A percentile compares a stretch with the other conserved stretches of the same genome.
Evolutionary conservation across 1,140 invertebrate species (phyloP).

Genomic region (Diachasma alloeum): DNA sequence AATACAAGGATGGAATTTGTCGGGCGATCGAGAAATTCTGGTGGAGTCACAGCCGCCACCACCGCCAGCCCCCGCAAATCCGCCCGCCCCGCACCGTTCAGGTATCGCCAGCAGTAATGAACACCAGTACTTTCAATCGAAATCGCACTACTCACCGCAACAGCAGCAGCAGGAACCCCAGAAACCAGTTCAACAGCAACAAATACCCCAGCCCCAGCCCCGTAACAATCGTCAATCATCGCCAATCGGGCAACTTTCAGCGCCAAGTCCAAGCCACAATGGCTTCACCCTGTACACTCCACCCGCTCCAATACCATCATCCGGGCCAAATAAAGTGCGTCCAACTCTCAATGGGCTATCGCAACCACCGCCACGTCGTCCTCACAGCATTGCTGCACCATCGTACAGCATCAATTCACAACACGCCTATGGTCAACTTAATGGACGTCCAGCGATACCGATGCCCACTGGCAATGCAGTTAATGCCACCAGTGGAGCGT

Average conservation of each 20-base stretch:
- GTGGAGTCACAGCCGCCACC: conserved; percentile 57
- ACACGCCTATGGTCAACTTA: conserved; percentile 40
- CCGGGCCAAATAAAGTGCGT: conserved; percentile 63
- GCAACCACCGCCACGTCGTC: conserved; percentile 63
- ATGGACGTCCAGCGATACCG: conserved; percentile 40
- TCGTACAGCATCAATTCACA: conserved; percentile 45
- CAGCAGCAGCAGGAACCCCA: conserved; percentile 33
- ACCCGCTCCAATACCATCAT: conserved; percentile 64
- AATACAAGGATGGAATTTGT: conserved; percentile 50
- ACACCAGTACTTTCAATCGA: conserved; percentile 34
- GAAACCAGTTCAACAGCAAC: conserved; percentile 19
- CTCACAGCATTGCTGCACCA: conserved; percentile 62
- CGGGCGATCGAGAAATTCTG: conserved; percentile 55
- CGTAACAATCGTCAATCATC: conserved; percentile 44
- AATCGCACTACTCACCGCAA: conserved; percentile 25
- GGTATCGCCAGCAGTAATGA: conserved; percentile 34
- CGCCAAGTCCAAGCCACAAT: conserved; percentile 59
- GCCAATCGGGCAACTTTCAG: conserved; percentile 44
- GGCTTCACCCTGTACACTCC: conserved; percentile 69
- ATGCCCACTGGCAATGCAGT: conserved; percentile 25
- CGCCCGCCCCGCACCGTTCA: conserved; percentile 35
- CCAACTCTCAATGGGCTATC: conserved; percentile 59
- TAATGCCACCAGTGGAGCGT: conserved; percentile 30
- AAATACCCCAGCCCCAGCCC: conserved; percentile 30
- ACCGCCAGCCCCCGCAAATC: conserved; percentile 50